phyloP scores from a whole-genome alignment of 1,140 invertebrate species.

The Ectropis grisescens region DNA sequence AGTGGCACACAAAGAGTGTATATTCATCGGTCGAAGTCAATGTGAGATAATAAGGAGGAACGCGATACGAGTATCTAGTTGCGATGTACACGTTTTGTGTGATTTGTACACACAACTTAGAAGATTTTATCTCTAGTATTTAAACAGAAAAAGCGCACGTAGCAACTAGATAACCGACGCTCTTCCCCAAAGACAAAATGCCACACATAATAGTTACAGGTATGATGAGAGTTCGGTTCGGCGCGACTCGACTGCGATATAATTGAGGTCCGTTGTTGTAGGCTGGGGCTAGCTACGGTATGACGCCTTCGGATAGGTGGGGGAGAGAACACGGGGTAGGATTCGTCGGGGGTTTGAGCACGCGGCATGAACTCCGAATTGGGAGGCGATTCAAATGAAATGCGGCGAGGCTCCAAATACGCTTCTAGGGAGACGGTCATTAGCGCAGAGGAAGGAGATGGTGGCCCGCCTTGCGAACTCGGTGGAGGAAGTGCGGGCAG shows the following conservation, averaged over 20 bases:
- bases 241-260: constrained; percentile 79
- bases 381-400: constrained; percentile 83
- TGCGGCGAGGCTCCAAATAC: constrained; percentile 84
- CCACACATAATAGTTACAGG: constrained; percentile 75
- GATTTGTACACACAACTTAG: no score
- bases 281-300: constrained; percentile 51
- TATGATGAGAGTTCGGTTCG: constrained; percentile 80
- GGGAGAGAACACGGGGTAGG: constrained; percentile 87
- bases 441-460: constrained; percentile 87
- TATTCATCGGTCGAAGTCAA: constrained; percentile 10
- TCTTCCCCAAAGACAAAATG: no score
- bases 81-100: no score
- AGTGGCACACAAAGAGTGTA: constrained; percentile 21
- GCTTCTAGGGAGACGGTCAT: constrained; percentile 86
- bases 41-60: no score
- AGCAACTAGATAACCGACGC: no score
- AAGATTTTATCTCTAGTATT: no score
- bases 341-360: constrained; percentile 80
- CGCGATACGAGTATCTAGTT: no score
- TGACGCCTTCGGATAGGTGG: constrained; percentile 73
- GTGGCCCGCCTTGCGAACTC: constrained; percentile 69
- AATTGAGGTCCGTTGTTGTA: constrained; percentile 75
- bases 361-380: constrained; percentile 77
- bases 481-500: constrained; percentile 73
- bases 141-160: no score